Evolutionary conservation across 2,888 invertebrate genomes (phyloP).

Genomic region (Agrenia bidenticulata): DNA sequence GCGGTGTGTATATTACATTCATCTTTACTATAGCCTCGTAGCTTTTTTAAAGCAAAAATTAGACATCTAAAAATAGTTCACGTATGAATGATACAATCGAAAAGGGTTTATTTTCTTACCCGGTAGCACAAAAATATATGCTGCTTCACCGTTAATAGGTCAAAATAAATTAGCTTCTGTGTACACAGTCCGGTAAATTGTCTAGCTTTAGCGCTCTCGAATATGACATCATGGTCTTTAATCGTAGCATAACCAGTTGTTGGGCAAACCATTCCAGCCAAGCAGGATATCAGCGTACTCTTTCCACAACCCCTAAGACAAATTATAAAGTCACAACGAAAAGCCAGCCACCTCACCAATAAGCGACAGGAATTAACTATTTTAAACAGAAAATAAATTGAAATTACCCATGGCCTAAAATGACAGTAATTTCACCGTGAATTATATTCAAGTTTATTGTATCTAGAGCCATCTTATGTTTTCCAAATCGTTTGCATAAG

Average conservation of each 20-base stretch:
- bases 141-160: slow-evolving; percentile 44
- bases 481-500: slow-evolving; percentile 34
- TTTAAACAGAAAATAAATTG: too few species aligned
- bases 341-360: too few species aligned
- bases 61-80: neutral
- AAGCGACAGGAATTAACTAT: too few species aligned
- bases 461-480: slow-evolving; percentile 44
- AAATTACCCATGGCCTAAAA: slow-evolving; percentile 39
- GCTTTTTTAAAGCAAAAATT: slow-evolving; percentile 7
- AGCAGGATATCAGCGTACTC: slow-evolving; percentile 37
- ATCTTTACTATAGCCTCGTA: slow-evolving; percentile 31
- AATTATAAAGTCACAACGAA: too few species aligned
- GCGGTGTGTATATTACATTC: slow-evolving; percentile 28
- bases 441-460: slow-evolving; percentile 41
- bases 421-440: slow-evolving; percentile 44
- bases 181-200: slow-evolving; percentile 40
- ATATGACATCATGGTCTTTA: slow-evolving; percentile 37
- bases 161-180: slow-evolving; percentile 41
- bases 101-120: slow-evolving; percentile 18
- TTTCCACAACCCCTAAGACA: slow-evolving; percentile 38
- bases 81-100: neutral
- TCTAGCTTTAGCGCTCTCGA: slow-evolving; percentile 24
- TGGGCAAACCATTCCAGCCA: slow-evolving; percentile 44
- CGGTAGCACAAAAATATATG: slow-evolving; percentile 43
- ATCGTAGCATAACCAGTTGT: slow-evolving; percentile 38